phyloP scores from a whole-genome alignment of 35 echinoderm and acorn worm species.

The Ptychodera flava region DNA sequence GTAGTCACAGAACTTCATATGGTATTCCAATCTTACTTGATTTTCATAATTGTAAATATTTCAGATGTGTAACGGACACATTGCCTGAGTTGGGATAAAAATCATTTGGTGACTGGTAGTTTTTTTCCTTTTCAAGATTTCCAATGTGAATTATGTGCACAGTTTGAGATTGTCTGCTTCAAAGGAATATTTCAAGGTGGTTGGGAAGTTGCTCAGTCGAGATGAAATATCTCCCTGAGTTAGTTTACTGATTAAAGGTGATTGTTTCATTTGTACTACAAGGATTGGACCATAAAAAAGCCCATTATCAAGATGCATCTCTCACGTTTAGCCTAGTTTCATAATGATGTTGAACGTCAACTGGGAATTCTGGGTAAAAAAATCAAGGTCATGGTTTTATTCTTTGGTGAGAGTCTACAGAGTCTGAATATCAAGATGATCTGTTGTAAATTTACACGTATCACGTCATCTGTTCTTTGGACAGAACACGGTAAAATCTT shows the following conservation, averaged over 20 bases:
- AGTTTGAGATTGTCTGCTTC: too few relatives aligned
- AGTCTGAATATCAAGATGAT: too few relatives aligned
- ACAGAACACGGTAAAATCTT: background rate
- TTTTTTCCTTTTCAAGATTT: too few relatives aligned
- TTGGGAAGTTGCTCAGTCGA: background rate
- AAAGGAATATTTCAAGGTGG: background rate
- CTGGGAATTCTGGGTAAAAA: background rate
- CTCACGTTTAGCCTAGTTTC: background rate
- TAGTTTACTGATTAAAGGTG: background rate
- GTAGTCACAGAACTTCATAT: too few relatives aligned
- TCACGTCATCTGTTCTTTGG: background rate
- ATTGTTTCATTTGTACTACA: background rate
- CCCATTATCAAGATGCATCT: background rate
- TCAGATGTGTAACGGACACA: background rate
- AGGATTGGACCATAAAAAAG: background rate
- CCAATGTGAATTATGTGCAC: too few relatives aligned
- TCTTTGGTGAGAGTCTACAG: too few relatives aligned
- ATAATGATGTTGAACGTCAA: background rate
- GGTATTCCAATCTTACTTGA: too few relatives aligned
- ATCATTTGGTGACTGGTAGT: background rate
- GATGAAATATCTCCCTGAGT: background rate
- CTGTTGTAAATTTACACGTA: background rate
- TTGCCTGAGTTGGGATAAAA: background rate
- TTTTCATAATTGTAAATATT: conserved; percentile 2
- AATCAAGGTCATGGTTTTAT: too few relatives aligned